Evolutionary conservation across 2,113 vertebrate genomes (phyloP).

Genomic region (Toxotes chatareus): DNA sequence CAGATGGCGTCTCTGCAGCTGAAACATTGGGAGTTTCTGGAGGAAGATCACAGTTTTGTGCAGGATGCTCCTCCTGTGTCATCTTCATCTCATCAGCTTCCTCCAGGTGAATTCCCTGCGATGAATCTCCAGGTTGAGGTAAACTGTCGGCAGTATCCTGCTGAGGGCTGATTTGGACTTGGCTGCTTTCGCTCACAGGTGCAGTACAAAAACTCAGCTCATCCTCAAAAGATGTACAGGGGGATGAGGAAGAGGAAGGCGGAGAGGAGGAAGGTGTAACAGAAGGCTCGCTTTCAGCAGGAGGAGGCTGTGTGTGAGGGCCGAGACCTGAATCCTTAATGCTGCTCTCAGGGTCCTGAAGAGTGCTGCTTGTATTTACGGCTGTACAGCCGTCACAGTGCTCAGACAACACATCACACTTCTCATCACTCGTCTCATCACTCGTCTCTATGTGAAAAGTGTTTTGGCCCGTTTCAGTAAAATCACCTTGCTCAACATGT

Average conservation of each 20-base stretch:
- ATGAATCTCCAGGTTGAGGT: neutral
- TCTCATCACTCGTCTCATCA: neutral
- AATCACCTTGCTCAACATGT: neutral
- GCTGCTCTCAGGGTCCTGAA: neutral
- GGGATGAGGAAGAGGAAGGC: neutral
- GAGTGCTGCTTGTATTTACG: neutral
- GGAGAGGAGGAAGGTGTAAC: neutral
- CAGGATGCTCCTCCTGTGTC: neutral
- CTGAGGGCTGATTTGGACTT: neutral
- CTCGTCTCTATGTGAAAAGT: neutral
- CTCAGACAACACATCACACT: neutral
- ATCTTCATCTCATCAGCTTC: neutral
- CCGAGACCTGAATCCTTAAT: neutral
- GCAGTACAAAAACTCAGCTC: neutral
- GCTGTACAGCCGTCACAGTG: accelerated
- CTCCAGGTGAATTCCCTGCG: neutral
- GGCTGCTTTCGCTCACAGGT: neutral
- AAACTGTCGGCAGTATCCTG: neutral
- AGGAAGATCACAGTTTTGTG: accelerated
- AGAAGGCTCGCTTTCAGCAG: neutral
- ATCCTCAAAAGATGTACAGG: neutral
- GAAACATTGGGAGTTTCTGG: neutral
- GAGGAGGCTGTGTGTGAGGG: neutral
- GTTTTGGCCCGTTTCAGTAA: neutral
- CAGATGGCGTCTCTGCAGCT: neutral